A percentile compares a stretch with the other conserved stretches of the same genome.
These are phyloP conservation scores for Siniperca scherzeri DNA, from an alignment of 2,797 vertebrate species.

Conservation along the genomic window DNA sequence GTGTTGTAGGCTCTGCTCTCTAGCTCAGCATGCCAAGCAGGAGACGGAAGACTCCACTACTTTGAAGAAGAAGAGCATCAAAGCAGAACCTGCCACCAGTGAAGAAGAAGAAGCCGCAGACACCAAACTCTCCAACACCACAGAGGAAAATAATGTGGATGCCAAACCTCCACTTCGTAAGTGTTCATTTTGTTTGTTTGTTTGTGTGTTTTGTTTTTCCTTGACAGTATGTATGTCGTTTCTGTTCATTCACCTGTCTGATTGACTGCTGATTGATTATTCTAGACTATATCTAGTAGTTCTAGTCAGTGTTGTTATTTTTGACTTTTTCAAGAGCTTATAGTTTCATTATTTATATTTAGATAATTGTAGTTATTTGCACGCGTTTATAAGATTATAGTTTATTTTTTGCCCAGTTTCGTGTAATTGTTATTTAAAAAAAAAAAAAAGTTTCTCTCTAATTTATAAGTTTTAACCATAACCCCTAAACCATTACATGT, in stretches of 20 bases:
- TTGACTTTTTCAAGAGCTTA: not conserved
- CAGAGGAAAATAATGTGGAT: constrained; percentile 40
- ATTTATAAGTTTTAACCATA: not conserved
- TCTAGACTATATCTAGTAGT: not conserved
- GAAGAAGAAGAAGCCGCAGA: constrained; percentile 46
- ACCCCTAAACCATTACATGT: not conserved
- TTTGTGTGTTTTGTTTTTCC: too few species aligned
- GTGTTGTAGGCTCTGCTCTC: constrained; percentile 60
- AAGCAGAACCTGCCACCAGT: constrained; percentile 59
- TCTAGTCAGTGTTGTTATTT: not conserved
- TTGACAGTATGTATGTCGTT: too few species aligned
- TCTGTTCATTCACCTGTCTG: not conserved
- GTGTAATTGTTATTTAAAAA: too few species aligned
- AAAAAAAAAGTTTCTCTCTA: too few species aligned
- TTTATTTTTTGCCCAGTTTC: not conserved
- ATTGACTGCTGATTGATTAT: not conserved
- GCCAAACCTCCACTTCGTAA: constrained; percentile 45
- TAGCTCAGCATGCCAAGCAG: constrained; percentile 63
- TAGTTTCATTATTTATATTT: not conserved
- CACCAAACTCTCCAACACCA: not conserved
- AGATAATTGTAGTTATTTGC: not conserved
- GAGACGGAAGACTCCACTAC: constrained; percentile 43
- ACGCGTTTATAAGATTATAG: not conserved
- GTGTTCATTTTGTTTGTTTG: too few species aligned
- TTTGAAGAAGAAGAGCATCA: constrained; percentile 57